phyloP scores from a whole-genome alignment of 23 tunicate genomes.

The Corella eumyota region DNA sequence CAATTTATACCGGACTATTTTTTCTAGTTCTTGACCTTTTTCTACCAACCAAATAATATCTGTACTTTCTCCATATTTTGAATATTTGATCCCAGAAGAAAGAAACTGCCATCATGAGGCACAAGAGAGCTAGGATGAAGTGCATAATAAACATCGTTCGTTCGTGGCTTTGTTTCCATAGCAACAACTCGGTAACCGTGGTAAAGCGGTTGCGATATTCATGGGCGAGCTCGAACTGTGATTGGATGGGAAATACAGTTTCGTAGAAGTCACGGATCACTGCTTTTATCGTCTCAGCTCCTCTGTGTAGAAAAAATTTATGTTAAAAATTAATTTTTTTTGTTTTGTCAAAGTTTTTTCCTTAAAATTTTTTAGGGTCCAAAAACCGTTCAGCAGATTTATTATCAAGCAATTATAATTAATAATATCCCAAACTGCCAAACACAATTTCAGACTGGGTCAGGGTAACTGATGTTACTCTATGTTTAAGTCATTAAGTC shows the following conservation, averaged over 20 bases:
- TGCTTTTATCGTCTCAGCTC: slow-evolving; percentile 54
- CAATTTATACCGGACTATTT: too few species aligned
- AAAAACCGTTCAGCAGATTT: too few species aligned
- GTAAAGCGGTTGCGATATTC: slow-evolving; percentile 71
- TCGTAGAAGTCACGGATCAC: slow-evolving; percentile 76
- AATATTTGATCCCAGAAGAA: slow-evolving; percentile 48
- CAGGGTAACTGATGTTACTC: too few species aligned
- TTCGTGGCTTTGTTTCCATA: slow-evolving; percentile 33
- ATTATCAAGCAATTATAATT: too few species aligned
- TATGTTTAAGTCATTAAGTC: too few species aligned
- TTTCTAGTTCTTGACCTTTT: not conserved
- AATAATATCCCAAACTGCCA: too few species aligned
- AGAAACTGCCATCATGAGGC: slow-evolving; percentile 32
- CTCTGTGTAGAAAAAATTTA: slow-evolving; percentile 29
- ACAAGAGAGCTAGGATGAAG: slow-evolving; percentile 12
- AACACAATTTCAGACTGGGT: too few species aligned
- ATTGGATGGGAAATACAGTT: slow-evolving; percentile 55
- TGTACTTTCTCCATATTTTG: slow-evolving; percentile 14
- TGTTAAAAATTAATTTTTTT: too few species aligned
- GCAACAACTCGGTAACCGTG: slow-evolving; percentile 22
- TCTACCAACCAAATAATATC: slow-evolving; percentile 10
- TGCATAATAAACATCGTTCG: slow-evolving; percentile 33
- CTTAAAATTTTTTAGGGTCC: too few species aligned
- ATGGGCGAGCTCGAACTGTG: slow-evolving; percentile 62
- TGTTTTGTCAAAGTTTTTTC: too few species aligned